Conservation (phyloP, 2,888 invertebrate genomes). For the Leptopilina myrica region DNA sequence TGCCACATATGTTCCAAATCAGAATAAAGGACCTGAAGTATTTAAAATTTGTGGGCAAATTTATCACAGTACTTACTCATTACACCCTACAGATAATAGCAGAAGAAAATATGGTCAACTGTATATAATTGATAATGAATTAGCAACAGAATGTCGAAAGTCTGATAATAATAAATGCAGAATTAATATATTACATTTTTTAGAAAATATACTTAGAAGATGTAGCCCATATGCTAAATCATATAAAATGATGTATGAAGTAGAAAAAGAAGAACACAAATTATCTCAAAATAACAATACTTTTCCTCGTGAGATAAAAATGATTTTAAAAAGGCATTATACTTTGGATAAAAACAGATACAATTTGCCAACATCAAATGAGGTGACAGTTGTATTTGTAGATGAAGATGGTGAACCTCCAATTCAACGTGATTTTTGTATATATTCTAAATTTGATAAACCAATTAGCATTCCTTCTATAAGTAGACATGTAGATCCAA, state of each 20-base stretch:
- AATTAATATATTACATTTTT: slow-evolving; percentile 21
- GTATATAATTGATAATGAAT: slow-evolving; percentile 40
- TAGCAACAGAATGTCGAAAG: slow-evolving; percentile 1
- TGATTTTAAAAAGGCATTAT: slow-evolving; percentile 44
- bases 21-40: slow-evolving; percentile 10
- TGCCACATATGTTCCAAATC: slow-evolving; percentile 16
- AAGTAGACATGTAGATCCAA: slow-evolving; percentile 2
- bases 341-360: slow-evolving; percentile 42
- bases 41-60: slow-evolving; percentile 41
- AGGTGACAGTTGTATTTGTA: slow-evolving; percentile 43
- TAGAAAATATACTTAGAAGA: slow-evolving; percentile 42
- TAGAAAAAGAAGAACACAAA: slow-evolving; percentile 26
- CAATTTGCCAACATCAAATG: slow-evolving; percentile 47
- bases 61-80: slow-evolving; percentile 35
- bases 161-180: neutral
- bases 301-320: slow-evolving; percentile 31
- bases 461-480: slow-evolving; percentile 35
- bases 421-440: slow-evolving; percentile 46
- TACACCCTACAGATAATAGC: slow-evolving; percentile 12
- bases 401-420: slow-evolving; percentile 41
- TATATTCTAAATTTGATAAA: slow-evolving; percentile 42
- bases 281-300: neutral
- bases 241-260: too few relatives aligned
- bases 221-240: slow-evolving; percentile 15
- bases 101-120: slow-evolving; percentile 25